Evolutionary conservation across 2,888 invertebrate species (phyloP).

Genomic region (Hedychridium roseum): DNA sequence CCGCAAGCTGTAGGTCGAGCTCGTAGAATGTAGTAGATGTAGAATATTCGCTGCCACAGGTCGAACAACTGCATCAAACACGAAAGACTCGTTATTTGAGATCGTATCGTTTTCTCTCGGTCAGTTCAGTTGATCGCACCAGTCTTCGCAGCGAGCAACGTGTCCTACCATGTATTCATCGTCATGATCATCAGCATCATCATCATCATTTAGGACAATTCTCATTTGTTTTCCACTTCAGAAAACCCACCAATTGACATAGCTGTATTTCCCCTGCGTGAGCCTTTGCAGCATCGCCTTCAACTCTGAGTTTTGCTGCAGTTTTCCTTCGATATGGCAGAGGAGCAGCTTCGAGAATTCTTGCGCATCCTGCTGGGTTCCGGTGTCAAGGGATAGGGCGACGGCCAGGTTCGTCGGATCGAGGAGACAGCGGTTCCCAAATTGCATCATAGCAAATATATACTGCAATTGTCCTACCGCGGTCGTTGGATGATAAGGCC

Average conservation of each 20-base stretch:
- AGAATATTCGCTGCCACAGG: slow-evolving; percentile 67
- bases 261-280: slow-evolving; percentile 59
- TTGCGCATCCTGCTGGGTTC: slow-evolving; percentile 72
- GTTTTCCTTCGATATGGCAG: slow-evolving; percentile 67
- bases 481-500: slow-evolving; percentile 60
- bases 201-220: slow-evolving; percentile 43
- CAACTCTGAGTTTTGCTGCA: slow-evolving; percentile 56
- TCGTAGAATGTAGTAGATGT: slow-evolving; percentile 69
- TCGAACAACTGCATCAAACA: slow-evolving; percentile 43
- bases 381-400: slow-evolving; percentile 68
- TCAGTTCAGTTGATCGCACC: slow-evolving; percentile 45
- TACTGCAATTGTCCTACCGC: slow-evolving; percentile 68
- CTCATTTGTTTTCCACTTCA: slow-evolving; percentile 47
- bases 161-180: slow-evolving; percentile 45
- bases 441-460: slow-evolving; percentile 70
- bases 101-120: slow-evolving; percentile 24
- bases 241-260: slow-evolving; percentile 51
- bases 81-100: slow-evolving; percentile 24
- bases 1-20: slow-evolving; percentile 69
- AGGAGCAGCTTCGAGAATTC: slow-evolving; percentile 72
- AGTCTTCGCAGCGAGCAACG: slow-evolving; percentile 44
- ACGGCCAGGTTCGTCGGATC: slow-evolving; percentile 69
- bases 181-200: slow-evolving; percentile 40
- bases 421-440: slow-evolving; percentile 66
- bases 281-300: slow-evolving; percentile 53